Percentiles rank a stretch among this genome's conserved stretches.
Conservation (phyloP, 2,113 vertebrate genomes). For the Trochalopteron elliotii region DNA sequence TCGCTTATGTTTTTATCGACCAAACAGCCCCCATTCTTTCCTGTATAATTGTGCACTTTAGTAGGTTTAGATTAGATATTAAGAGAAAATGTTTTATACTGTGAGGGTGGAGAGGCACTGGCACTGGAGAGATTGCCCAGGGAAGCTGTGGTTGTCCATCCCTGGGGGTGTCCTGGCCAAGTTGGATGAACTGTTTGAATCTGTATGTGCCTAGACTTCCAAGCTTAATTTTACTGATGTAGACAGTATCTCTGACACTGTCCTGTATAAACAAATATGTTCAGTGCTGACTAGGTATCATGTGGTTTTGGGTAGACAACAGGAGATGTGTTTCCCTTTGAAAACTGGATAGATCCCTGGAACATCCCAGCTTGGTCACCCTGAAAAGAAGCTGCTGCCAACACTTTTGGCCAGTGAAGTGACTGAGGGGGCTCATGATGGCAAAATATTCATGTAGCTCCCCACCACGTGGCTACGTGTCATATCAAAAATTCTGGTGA, state of each 20-base stretch:
- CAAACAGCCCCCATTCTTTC: neutral
- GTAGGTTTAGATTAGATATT: neutral
- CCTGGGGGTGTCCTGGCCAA: no score
- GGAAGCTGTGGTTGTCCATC: neutral
- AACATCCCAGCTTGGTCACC: accelerated
- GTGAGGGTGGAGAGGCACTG: neutral
- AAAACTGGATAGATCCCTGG: neutral
- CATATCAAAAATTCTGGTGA: neutral
- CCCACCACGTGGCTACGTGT: accelerated
- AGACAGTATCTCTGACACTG: neutral
- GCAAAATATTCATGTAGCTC: neutral
- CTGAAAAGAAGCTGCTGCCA: neutral
- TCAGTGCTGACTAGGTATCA: neutral
- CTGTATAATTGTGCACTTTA: neutral
- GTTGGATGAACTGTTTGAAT: neutral
- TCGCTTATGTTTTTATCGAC: neutral
- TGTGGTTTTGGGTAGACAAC: neutral
- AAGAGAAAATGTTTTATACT: neutral
- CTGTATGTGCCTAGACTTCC: neutral
- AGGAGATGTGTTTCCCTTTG: neutral
- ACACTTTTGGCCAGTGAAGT: neutral
- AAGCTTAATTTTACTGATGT: neutral
- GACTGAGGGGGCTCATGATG: neutral
- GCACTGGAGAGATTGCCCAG: neutral
- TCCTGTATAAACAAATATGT: neutral